Percentiles rank a stretch among this genome's conserved stretches.
These are phyloP conservation scores for Plagodis dolabraria DNA, from an alignment of 2,888 invertebrate genomes.

Conservation along the genomic window DNA sequence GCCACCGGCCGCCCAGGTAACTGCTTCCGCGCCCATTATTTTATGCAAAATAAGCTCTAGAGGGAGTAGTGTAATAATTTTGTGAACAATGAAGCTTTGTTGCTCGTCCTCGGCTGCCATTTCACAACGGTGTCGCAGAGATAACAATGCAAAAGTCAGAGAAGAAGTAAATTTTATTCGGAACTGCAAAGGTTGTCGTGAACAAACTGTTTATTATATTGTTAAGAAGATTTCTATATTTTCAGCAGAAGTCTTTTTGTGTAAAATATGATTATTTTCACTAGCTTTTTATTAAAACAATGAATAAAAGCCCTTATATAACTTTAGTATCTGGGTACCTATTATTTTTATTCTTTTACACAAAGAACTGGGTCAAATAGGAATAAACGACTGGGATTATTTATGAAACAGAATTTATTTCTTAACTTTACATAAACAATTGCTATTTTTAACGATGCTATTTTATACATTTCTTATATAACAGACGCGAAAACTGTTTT, in stretches of 20 bases:
- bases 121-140: conserved; percentile 33
- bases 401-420: conserved; percentile 70
- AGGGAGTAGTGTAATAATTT: conserved; percentile 65
- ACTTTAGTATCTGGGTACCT: not conserved
- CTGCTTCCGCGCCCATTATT: conserved; percentile 61
- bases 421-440: conserved; percentile 72
- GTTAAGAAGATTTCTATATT: not conserved
- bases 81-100: conserved; percentile 65
- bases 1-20: conserved; percentile 51
- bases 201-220: conserved; percentile 20
- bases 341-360: not conserved
- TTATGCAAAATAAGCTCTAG: conserved; percentile 70
- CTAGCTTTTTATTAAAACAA: no score
- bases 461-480: conserved; percentile 18
- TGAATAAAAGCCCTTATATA: no score
- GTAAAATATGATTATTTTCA: no score
- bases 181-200: conserved; percentile 21
- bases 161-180: conserved; percentile 27
- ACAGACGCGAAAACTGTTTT: not conserved
- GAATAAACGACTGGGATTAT: conserved; percentile 9
- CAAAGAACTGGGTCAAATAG: not conserved
- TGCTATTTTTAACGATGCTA: conserved; percentile 67
- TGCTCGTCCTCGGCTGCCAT: conserved; percentile 47
- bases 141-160: conserved; percentile 39
- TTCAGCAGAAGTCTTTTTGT: not conserved